A percentile compares a stretch with the other conserved stretches of the same genome.
These are phyloP conservation scores for Proterorhinus semilunaris DNA, from an alignment of 2,113 vertebrate species.

Conservation along the genomic window DNA sequence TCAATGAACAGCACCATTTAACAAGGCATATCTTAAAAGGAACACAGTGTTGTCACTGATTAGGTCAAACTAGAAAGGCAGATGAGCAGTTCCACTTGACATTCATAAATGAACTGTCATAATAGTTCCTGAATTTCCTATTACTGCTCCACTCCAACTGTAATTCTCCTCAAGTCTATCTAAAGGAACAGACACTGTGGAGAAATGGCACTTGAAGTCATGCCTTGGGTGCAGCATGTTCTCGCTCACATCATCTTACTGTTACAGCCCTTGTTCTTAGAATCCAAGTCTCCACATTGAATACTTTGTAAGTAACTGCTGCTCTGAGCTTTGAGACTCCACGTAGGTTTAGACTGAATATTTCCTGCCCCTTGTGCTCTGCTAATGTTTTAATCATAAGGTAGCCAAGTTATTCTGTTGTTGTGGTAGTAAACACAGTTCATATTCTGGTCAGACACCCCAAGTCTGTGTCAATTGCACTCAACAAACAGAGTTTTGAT, in stretches of 20 bases:
- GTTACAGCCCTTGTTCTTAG: constrained; percentile 12
- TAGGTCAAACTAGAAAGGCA: background rate
- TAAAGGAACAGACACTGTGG: constrained; percentile 6
- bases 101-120: constrained; percentile 14
- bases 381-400: constrained; percentile 12
- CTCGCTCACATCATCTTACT: background rate
- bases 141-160: background rate
- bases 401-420: constrained; percentile 5
- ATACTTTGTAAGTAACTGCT: background rate
- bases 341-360: constrained; percentile 2
- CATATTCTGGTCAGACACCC: constrained; percentile 19
- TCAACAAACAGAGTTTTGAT: constrained; percentile 3
- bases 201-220: constrained; percentile 13
- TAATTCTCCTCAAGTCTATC: background rate
- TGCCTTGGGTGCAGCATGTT: background rate
- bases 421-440: constrained; percentile 8
- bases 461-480: background rate
- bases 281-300: constrained; percentile 5
- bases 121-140: background rate
- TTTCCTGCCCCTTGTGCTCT: background rate
- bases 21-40: constrained; percentile 37
- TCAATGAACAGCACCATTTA: constrained; percentile 28
- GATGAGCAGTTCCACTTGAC: constrained; percentile 1
- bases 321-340: background rate
- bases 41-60: background rate